Conservation (phyloP, 2,888 invertebrate genomes). For the Malthinus flaveolus region DNA sequence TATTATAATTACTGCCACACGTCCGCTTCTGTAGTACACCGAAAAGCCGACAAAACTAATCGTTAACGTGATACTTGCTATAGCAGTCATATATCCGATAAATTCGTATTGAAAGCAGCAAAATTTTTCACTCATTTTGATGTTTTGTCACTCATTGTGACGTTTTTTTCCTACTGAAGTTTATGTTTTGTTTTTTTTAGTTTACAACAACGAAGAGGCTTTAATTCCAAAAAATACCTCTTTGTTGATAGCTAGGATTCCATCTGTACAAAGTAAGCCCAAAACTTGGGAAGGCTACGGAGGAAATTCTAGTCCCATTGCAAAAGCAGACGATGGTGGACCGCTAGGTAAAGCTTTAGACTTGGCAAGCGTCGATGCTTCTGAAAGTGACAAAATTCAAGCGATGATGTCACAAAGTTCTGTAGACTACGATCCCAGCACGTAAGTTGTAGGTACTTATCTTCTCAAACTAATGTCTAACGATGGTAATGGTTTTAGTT, state of each 20-base stretch:
- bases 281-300: constrained; percentile 66
- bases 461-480: background rate
- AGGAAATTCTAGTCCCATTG: constrained; percentile 54
- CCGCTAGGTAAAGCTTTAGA: constrained; percentile 73
- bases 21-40: no score
- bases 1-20: no score
- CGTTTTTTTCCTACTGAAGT: background rate
- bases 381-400: constrained; percentile 96
- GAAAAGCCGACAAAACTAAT: no score
- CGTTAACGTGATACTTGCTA: background rate
- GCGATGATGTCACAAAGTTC: constrained; percentile 98
- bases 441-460: constrained; percentile 79
- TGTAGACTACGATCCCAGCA: constrained; percentile 94
- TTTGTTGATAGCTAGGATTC: constrained; percentile 90
- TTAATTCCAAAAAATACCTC: constrained; percentile 98
- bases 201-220: constrained; percentile 87
- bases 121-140: no score
- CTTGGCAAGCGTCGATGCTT: constrained; percentile 85
- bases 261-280: constrained; percentile 75
- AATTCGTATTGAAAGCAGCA: background rate
- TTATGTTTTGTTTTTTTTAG: constrained; percentile 56
- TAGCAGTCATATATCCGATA: background rate
- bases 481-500: constrained; percentile 61
- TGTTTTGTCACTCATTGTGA: no score
- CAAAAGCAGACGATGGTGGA: constrained; percentile 51